phyloP scores from a whole-genome alignment of 2,888 invertebrate genomes.

The Furcula furcula region DNA sequence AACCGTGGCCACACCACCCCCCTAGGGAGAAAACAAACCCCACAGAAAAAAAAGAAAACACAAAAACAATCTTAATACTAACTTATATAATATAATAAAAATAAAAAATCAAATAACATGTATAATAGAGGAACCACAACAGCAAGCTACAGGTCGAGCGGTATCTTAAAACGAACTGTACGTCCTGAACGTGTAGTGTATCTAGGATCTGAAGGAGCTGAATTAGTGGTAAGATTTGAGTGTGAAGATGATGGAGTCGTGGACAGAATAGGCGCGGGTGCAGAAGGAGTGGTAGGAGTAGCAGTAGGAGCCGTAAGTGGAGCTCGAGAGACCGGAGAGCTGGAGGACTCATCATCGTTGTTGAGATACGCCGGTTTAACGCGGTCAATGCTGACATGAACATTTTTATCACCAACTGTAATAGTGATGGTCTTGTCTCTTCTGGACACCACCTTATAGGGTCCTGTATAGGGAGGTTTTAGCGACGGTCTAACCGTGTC shows the following conservation, averaged over 20 bases:
- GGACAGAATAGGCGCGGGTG: neutral
- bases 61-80: too few relatives aligned
- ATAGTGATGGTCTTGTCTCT: conserved; percentile 3
- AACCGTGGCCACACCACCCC: too few relatives aligned
- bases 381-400: conserved; percentile 2
- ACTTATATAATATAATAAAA: neutral
- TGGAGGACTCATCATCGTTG: neutral
- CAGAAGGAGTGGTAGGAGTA: neutral
- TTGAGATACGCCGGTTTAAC: conserved; percentile 5
- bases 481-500: conserved; percentile 10
- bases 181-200: neutral
- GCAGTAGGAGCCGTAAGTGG: neutral
- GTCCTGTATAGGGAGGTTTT: conserved; percentile 14
- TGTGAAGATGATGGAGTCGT: neutral
- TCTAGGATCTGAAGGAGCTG: neutral
- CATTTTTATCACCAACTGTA: conserved; percentile 2
- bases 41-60: too few relatives aligned
- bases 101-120: too few relatives aligned
- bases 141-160: neutral
- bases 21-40: too few relatives aligned
- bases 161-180: neutral
- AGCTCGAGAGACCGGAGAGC: neutral
- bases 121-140: neutral
- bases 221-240: too few relatives aligned
- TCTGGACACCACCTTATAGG: conserved; percentile 6